phyloP scores from a whole-genome alignment of 2,797 vertebrate species.

The Malurus splendens region DNA sequence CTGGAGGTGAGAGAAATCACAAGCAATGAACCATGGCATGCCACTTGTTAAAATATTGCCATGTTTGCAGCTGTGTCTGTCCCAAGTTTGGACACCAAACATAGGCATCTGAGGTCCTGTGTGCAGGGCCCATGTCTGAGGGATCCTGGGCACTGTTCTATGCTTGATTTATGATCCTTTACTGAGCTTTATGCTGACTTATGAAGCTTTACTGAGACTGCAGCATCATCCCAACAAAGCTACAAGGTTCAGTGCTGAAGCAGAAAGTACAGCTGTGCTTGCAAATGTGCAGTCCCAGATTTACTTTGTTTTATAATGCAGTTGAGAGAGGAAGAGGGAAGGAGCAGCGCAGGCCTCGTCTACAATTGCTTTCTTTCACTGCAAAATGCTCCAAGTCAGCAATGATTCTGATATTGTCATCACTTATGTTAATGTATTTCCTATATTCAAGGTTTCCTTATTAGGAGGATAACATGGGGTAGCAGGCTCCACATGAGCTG shows the following conservation, averaged over 20 bases:
- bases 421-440: background rate
- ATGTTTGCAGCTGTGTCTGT: background rate
- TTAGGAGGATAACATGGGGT: background rate
- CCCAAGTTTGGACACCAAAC: background rate
- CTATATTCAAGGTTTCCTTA: background rate
- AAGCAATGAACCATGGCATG: background rate
- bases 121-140: background rate
- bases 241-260: background rate
- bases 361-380: background rate
- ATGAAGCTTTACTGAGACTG: background rate
- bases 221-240: background rate
- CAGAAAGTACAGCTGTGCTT: background rate
- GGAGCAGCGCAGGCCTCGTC: background rate
- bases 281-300: background rate
- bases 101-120: background rate
- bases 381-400: background rate
- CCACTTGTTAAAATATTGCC: background rate
- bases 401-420: background rate
- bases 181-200: too few species aligned
- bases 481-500: background rate
- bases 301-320: background rate
- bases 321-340: background rate
- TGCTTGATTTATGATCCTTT: background rate
- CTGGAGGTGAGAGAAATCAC: constrained; percentile 58
- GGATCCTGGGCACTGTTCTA: background rate